These are phyloP conservation scores for Uromys caudimaculatus DNA, from an alignment of 2,797 vertebrate genomes.

Conservation along the genomic window DNA sequence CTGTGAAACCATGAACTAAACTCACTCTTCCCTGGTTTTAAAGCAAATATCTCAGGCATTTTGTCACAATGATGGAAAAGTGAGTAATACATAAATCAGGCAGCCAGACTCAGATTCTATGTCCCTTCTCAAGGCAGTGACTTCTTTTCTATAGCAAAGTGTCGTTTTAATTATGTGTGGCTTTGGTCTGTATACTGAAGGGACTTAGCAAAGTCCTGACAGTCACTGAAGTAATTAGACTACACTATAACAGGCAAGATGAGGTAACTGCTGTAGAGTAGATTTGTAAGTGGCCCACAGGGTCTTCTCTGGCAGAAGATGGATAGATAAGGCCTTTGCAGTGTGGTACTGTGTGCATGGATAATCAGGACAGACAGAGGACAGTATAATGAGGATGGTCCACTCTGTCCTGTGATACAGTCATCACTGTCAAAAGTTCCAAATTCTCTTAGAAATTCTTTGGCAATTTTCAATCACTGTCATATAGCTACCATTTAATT, in stretches of 20 bases:
- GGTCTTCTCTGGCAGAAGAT: neutral
- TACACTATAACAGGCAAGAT: neutral
- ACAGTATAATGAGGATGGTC: neutral
- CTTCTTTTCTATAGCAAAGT: neutral
- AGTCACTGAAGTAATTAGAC: slow-evolving; percentile 23
- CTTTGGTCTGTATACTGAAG: neutral
- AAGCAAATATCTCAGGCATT: neutral
- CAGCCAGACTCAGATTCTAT: neutral
- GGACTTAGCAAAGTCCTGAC: neutral
- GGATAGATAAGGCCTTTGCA: neutral
- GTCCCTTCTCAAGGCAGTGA: neutral
- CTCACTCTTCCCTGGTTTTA: neutral
- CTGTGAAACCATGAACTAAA: neutral
- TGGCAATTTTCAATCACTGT: neutral
- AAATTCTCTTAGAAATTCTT: neutral
- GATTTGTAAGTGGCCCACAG: neutral
- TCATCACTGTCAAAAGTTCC: neutral
- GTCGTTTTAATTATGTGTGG: neutral
- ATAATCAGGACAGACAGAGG: neutral
- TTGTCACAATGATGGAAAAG: neutral
- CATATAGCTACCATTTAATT: neutral
- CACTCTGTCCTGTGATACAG: neutral
- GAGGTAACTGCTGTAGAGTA: neutral
- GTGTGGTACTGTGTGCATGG: neutral
- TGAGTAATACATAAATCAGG: neutral